Evolutionary conservation across 2,113 vertebrate genomes (phyloP).

Genomic region (Albula goreensis): DNA sequence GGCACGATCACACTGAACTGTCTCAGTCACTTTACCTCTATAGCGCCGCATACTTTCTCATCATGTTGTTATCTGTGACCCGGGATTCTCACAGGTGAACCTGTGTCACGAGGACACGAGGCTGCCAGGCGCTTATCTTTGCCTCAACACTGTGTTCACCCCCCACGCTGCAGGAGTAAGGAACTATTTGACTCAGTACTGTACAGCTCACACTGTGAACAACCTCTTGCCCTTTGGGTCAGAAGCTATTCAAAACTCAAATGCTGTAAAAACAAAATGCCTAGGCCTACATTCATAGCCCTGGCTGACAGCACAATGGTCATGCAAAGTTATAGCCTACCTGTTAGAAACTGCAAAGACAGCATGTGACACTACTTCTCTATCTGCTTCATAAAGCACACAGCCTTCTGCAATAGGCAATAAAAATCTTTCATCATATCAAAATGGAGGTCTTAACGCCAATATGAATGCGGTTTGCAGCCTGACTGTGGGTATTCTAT

Average conservation of each 20-base stretch:
- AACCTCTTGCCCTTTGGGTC: neutral
- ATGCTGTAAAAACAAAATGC: neutral
- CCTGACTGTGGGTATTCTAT: no score
- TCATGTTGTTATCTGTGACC: neutral
- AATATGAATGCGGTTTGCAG: no score
- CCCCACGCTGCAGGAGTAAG: neutral
- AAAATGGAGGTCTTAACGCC: no score
- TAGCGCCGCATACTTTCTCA: neutral
- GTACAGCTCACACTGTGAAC: neutral
- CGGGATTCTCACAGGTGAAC: neutral
- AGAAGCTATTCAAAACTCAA: neutral
- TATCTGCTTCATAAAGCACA: neutral
- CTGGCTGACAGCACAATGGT: neutral
- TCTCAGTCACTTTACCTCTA: neutral
- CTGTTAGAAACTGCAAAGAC: neutral
- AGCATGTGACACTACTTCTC: neutral
- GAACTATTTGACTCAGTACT: neutral
- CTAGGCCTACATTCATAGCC: neutral
- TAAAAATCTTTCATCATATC: neutral
- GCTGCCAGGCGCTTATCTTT: neutral
- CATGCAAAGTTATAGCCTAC: neutral
- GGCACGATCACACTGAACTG: no score
- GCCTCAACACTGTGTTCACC: neutral
- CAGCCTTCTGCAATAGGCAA: neutral
- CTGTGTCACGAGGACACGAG: neutral